These are phyloP conservation scores for Anhinga anhinga DNA, from an alignment of 2,113 vertebrate species.

Conservation along the genomic window DNA sequence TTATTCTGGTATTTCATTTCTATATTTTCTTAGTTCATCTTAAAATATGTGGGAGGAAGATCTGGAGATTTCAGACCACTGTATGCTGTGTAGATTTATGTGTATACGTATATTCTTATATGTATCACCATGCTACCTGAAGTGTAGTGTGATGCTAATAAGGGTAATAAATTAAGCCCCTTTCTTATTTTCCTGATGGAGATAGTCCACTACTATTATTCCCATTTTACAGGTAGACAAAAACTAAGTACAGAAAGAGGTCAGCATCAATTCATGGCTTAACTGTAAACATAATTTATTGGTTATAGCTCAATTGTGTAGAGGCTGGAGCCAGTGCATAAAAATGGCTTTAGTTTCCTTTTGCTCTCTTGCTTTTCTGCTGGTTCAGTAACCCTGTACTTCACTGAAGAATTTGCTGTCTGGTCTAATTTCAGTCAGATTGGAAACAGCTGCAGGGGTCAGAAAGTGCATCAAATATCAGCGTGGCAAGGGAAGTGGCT, in stretches of 20 bases:
- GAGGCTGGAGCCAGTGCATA: neutral
- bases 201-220: neutral
- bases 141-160: neutral
- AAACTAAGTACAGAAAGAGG: neutral
- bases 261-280: neutral
- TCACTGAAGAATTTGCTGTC: slow-evolving; percentile 26
- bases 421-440: slow-evolving; percentile 22
- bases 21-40: neutral
- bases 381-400: slow-evolving; percentile 8
- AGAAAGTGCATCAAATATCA: neutral
- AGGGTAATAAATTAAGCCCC: neutral
- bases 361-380: neutral
- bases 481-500: neutral
- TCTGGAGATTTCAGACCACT: neutral
- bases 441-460: slow-evolving; percentile 30
- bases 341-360: neutral
- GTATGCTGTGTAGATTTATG: neutral
- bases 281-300: slow-evolving; percentile 7
- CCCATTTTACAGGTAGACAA: neutral
- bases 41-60: neutral
- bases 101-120: neutral
- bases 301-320: neutral
- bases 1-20: neutral
- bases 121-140: neutral
- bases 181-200: neutral